Evolutionary conservation across 2,797 vertebrate genomes (phyloP).

Genomic region (Vireo griseus): DNA sequence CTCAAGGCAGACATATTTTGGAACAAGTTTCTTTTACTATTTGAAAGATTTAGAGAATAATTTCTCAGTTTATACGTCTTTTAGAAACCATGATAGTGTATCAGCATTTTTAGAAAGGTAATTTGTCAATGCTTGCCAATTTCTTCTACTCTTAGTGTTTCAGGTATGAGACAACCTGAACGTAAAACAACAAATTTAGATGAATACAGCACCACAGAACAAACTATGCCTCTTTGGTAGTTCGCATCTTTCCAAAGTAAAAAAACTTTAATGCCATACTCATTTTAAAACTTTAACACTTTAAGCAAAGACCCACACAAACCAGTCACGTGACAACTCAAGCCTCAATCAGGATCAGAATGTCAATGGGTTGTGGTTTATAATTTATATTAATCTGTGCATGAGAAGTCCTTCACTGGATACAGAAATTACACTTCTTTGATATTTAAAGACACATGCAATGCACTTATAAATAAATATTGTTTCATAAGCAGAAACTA

Average conservation of each 20-base stretch:
- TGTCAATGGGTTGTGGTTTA: background rate
- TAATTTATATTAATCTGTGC: background rate
- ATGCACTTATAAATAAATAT: slow-evolving; percentile 45
- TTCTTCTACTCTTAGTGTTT: background rate
- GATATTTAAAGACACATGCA: slow-evolving; percentile 9
- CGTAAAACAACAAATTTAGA: background rate
- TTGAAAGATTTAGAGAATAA: background rate
- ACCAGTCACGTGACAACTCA: background rate
- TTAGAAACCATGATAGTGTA: background rate
- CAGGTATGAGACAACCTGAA: background rate
- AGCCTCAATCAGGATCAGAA: background rate
- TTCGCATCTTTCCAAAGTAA: background rate
- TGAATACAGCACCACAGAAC: background rate
- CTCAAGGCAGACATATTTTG: background rate
- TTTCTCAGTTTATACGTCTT: background rate
- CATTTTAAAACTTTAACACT: background rate
- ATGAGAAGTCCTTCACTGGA: background rate
- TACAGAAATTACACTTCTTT: background rate
- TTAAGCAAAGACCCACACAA: background rate
- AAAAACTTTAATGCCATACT: background rate
- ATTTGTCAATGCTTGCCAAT: background rate
- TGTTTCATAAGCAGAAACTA: slow-evolving; percentile 62
- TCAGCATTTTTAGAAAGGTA: background rate
- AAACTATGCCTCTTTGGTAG: background rate
- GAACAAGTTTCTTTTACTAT: background rate